Conservation (phyloP, 2,113 vertebrate species). For the Geothlypis trichas region DNA sequence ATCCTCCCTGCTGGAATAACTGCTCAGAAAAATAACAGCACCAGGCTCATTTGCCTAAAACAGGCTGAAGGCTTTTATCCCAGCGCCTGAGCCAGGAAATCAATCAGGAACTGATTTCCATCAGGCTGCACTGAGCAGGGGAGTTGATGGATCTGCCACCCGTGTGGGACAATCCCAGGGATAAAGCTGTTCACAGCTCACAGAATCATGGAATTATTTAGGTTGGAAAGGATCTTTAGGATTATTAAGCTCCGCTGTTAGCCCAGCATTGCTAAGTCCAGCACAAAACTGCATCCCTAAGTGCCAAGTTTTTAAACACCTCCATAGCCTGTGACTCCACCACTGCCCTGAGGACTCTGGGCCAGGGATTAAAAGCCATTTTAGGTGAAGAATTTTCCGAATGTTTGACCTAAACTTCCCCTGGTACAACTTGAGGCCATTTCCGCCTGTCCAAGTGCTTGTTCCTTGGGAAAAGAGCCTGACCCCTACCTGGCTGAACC, state of each 20-base stretch:
- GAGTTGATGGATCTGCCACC: neutral
- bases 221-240: neutral
- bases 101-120: neutral
- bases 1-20: neutral
- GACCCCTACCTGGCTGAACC: neutral
- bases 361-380: neutral
- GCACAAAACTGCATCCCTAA: accelerated
- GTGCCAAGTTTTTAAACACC: neutral
- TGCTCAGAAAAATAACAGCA: neutral
- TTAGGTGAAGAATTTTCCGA: neutral
- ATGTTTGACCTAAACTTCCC: neutral
- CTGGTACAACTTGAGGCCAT: neutral
- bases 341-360: neutral
- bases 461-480: neutral
- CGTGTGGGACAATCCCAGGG: neutral
- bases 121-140: neutral
- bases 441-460: neutral
- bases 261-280: neutral
- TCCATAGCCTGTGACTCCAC: neutral
- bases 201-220: neutral
- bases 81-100: neutral
- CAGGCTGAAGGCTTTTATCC: neutral
- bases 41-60: neutral
- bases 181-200: neutral
- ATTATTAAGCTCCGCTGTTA: neutral